A percentile compares a stretch with the other conserved stretches of the same genome.
phyloP scores from a whole-genome alignment of 2,888 invertebrate species.

The Callimorpha dominula region DNA sequence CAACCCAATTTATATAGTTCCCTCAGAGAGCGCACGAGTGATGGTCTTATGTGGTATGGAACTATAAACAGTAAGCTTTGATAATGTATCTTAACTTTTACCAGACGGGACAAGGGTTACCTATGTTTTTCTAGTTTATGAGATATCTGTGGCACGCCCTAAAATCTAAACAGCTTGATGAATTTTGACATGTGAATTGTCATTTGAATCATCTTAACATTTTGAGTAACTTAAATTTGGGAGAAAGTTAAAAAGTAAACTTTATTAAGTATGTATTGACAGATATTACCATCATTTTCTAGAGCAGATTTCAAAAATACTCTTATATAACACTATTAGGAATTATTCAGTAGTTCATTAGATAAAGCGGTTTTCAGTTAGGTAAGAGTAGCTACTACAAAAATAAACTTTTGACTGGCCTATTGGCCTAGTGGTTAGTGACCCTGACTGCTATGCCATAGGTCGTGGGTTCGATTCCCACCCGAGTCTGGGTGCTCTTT shows the following conservation, averaged over 20 bases:
- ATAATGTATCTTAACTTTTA: background rate
- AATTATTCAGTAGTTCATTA: no score
- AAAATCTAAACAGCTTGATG: background rate
- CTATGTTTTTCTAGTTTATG: background rate
- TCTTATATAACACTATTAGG: no score
- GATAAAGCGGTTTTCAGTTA: no score
- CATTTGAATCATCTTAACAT: background rate
- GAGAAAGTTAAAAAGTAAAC: background rate
- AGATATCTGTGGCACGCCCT: background rate
- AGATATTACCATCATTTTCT: no score
- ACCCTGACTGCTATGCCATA: no score
- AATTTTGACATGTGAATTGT: background rate
- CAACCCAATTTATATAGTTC: constrained; percentile 71
- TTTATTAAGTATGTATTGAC: background rate
- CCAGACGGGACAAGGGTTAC: background rate
- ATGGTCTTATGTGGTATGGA: constrained; percentile 50
- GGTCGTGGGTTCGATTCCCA: no score
- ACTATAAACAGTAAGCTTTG: background rate
- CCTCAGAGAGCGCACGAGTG: constrained; percentile 58
- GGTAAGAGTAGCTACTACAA: no score
- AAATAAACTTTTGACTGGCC: no score
- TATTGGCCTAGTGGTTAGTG: no score
- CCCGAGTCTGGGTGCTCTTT: no score
- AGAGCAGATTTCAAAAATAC: no score
- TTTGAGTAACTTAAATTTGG: background rate